Evolutionary conservation across 2,888 invertebrate species (phyloP).

Genomic region (Tyria jacobaeae): DNA sequence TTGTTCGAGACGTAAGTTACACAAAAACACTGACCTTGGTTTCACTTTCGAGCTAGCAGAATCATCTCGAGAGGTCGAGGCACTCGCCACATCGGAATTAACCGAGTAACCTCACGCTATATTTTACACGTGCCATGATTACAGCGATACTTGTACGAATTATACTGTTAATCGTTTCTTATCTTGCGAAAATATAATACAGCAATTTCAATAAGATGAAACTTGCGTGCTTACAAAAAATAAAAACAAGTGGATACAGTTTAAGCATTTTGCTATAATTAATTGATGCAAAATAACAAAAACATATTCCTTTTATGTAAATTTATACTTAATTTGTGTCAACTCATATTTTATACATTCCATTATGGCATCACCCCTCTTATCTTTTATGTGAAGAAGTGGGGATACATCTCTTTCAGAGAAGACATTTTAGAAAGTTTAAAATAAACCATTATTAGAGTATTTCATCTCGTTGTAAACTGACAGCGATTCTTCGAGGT

Average conservation of each 20-base stretch:
- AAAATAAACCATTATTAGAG: not conserved
- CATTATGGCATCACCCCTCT: conserved; percentile 11
- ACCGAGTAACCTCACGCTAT: conserved; percentile 31
- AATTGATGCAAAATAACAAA: not conserved
- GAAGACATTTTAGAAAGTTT: conserved; percentile 20
- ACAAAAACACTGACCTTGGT: conserved; percentile 52
- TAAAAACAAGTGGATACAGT: not conserved
- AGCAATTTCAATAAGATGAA: too few relatives aligned
- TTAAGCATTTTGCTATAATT: not conserved
- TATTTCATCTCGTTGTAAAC: not conserved
- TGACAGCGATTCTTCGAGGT: not conserved
- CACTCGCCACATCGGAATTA: conserved; percentile 52
- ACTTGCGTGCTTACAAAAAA: too few relatives aligned
- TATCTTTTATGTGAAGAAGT: conserved; percentile 10
- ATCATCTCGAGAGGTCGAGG: conserved; percentile 61
- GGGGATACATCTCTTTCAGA: conserved; percentile 18
- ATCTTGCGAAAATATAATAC: too few relatives aligned
- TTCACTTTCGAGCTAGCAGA: conserved; percentile 74
- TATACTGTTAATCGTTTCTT: conserved; percentile 18
- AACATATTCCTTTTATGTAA: conserved; percentile 5
- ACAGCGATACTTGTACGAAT: conserved; percentile 17
- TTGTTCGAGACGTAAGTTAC: conserved; percentile 37
- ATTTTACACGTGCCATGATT: conserved; percentile 37
- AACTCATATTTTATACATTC: not conserved
- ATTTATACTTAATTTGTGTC: conserved; percentile 1